A percentile compares a stretch with the other conserved stretches of the same genome.
These are phyloP conservation scores for Eciton burchellii DNA, from an alignment of 1,140 invertebrate genomes.

Conservation along the genomic window DNA sequence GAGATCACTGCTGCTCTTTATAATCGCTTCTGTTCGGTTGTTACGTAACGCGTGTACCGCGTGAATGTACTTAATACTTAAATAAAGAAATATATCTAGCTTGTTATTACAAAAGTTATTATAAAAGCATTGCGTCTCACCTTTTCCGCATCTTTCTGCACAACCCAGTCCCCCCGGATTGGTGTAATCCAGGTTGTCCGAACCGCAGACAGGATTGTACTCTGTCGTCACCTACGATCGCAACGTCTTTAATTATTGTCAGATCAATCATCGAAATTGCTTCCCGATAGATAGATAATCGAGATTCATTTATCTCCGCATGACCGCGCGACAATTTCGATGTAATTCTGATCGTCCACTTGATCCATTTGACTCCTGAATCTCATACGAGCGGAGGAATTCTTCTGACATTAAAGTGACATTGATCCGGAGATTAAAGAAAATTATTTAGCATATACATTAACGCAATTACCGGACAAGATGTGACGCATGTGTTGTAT, in stretches of 20 bases:
- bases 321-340: too few species aligned
- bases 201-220: constrained; percentile 91
- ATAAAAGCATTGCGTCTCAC: constrained; percentile 76
- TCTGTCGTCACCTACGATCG: constrained; percentile 85
- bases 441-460: not conserved
- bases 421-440: not conserved
- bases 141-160: constrained; percentile 86
- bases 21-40: too few species aligned
- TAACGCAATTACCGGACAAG: constrained; percentile 72
- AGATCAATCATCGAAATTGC: constrained; percentile 8
- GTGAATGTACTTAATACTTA: not conserved
- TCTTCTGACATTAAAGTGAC: constrained; percentile 1
- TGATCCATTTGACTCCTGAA: too few species aligned
- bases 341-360: too few species aligned
- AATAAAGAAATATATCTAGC: not conserved
- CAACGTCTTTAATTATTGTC: not conserved
- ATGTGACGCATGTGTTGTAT: constrained; percentile 37
- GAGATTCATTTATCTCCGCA: too few species aligned
- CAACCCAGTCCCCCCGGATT: constrained; percentile 88
- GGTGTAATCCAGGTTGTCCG: constrained; percentile 87
- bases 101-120: not conserved
- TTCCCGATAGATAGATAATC: not conserved
- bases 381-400: not conserved
- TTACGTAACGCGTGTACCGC: not conserved
- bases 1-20: not conserved